These are phyloP conservation scores for Nerophis ophidion DNA, from an alignment of 2,113 vertebrate genomes.

Conservation along the genomic window DNA sequence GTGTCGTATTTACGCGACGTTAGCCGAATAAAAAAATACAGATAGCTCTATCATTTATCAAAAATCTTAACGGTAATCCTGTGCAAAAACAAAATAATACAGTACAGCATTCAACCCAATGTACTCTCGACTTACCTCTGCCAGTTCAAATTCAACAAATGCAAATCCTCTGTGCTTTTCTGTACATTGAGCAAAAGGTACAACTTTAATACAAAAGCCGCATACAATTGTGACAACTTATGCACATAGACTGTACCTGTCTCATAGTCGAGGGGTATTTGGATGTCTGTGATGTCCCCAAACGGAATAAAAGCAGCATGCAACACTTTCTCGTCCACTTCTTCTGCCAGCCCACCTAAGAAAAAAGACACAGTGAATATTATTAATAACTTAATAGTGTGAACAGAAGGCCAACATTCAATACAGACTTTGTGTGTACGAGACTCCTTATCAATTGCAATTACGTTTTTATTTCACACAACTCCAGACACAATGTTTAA, in stretches of 20 bases:
- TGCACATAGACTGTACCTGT: slow-evolving; percentile 70
- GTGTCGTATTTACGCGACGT: too few relatives aligned
- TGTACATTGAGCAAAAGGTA: slow-evolving; percentile 44
- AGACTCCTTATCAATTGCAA: too few relatives aligned
- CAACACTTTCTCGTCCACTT: slow-evolving; percentile 92
- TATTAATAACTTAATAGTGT: too few relatives aligned
- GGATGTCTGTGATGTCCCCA: slow-evolving; percentile 92
- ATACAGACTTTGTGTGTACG: too few relatives aligned
- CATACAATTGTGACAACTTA: not conserved
- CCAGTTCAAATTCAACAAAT: slow-evolving; percentile 92
- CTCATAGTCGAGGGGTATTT: slow-evolving; percentile 96
- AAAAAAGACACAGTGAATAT: slow-evolving; percentile 1
- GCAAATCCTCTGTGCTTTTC: slow-evolving; percentile 97
- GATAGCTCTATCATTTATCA: too few relatives aligned
- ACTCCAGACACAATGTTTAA: not conserved
- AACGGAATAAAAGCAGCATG: slow-evolving; percentile 96
- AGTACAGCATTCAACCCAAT: not conserved
- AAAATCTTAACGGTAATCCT: too few relatives aligned
- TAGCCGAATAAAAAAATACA: too few relatives aligned
- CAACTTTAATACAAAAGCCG: not conserved
- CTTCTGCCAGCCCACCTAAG: slow-evolving; percentile 89
- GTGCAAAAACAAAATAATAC: too few relatives aligned
- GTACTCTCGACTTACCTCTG: slow-evolving; percentile 74
- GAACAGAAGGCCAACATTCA: too few relatives aligned
- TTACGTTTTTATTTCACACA: not conserved